phyloP scores from a whole-genome alignment of 2,113 vertebrate species.

The Pollachius pollachius region DNA sequence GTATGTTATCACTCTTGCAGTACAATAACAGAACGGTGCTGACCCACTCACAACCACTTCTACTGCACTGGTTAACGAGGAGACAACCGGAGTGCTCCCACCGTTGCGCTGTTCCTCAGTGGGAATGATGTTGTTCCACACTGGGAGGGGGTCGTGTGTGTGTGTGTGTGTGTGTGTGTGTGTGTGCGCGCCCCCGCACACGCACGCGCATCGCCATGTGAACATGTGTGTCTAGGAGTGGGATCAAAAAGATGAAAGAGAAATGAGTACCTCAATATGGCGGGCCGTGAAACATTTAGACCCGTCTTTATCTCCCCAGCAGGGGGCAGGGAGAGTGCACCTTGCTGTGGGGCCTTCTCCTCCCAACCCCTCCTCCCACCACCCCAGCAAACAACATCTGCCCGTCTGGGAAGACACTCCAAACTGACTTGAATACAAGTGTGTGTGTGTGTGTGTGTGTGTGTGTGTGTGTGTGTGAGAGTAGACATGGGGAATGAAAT shows the following conservation, averaged over 20 bases:
- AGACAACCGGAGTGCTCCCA: too few relatives aligned
- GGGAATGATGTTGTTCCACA: too few relatives aligned
- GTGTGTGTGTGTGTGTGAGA: conserved; percentile 6
- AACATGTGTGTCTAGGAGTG: too few relatives aligned
- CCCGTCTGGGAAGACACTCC: background rate
- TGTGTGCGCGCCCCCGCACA: background rate
- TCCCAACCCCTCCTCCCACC: background rate
- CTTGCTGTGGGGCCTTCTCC: background rate
- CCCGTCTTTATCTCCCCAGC: background rate
- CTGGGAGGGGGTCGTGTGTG: background rate
- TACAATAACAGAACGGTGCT: too few relatives aligned
- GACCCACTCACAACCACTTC: background rate
- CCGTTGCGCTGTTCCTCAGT: too few relatives aligned
- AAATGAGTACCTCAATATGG: background rate
- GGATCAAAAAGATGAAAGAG: conserved; percentile 30
- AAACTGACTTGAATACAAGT: background rate
- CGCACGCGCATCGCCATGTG: too few relatives aligned
- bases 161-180: background rate
- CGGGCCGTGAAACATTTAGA: conserved; percentile 10
- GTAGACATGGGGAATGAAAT: conserved; percentile 39
- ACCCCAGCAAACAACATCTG: background rate
- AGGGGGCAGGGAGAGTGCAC: conserved; percentile 1
- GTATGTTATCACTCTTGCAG: too few relatives aligned
- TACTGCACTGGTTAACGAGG: background rate
- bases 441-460: conserved; percentile 5